Conservation (phyloP, 2,888 invertebrate species). For the Papilio protenor region DNA sequence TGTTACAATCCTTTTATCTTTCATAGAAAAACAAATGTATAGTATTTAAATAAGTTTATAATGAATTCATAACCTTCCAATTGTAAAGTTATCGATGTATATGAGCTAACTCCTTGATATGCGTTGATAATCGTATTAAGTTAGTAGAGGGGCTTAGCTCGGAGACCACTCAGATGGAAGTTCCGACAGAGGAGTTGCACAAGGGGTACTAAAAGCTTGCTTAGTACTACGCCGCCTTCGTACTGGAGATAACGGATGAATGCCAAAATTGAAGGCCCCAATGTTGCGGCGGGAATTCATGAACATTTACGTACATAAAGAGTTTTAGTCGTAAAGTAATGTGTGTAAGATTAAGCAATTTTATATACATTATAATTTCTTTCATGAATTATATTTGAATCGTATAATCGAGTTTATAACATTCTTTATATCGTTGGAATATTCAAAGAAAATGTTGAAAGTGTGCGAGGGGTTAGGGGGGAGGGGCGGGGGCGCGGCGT, state of each 20-base stretch:
- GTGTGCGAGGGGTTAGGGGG: neutral
- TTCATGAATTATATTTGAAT: neutral
- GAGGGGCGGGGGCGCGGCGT: neutral
- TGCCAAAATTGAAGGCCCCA: neutral
- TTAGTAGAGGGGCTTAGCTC: constrained; percentile 1
- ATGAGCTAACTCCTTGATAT: neutral
- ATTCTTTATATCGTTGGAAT: constrained; percentile 7
- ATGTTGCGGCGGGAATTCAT: neutral
- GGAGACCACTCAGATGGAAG: constrained; percentile 5
- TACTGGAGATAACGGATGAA: neutral
- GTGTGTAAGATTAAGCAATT: neutral
- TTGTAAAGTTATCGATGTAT: neutral
- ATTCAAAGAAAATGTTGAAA: constrained; percentile 7
- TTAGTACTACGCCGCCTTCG: neutral
- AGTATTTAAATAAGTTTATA: neutral
- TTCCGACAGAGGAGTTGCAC: constrained; percentile 1
- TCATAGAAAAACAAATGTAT: neutral
- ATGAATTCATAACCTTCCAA: neutral
- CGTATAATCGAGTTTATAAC: neutral
- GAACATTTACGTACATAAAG: neutral
- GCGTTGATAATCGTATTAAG: constrained; percentile 14
- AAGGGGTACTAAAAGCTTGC: neutral
- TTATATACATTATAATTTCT: neutral
- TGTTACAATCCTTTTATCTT: neutral
- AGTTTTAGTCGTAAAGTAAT: neutral